Percentiles rank a stretch among this genome's conserved stretches.
Conservation (phyloP, 1,140 invertebrate species). For the Macrocentrus cingulum region DNA sequence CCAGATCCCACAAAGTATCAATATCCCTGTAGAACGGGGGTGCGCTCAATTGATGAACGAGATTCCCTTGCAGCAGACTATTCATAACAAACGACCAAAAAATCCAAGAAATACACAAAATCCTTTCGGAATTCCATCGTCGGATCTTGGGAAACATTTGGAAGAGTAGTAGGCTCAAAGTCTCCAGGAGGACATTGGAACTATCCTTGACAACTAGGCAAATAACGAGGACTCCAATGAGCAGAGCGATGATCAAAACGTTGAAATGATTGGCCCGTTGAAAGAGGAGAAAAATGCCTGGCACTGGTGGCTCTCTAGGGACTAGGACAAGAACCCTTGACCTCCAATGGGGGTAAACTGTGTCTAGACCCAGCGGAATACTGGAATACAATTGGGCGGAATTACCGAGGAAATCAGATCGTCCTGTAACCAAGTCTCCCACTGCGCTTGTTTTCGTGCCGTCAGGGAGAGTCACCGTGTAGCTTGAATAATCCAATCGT, state of each 20-base stretch:
- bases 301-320: constrained; percentile 1
- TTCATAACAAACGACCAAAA: constrained; percentile 17
- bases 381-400: constrained; percentile 11
- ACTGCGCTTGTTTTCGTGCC: not conserved
- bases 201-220: constrained; percentile 3
- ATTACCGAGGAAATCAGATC: constrained; percentile 23
- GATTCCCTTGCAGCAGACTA: constrained; percentile 19
- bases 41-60: constrained; percentile 21
- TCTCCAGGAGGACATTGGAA: constrained; percentile 6
- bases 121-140: not conserved
- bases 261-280: not conserved
- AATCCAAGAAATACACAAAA: constrained; percentile 26
- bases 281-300: constrained; percentile 7
- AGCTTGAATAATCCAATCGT: not conserved
- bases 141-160: constrained; percentile 24
- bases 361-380: constrained; percentile 1
- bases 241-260: not conserved
- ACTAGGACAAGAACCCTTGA: constrained; percentile 15
- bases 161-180: constrained; percentile 15
- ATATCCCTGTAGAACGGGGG: constrained; percentile 21
- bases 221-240: not conserved
- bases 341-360: constrained; percentile 25
- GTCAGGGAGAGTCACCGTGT: constrained; percentile 15
- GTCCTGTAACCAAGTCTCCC: constrained; percentile 23
- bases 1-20: constrained; percentile 19